A percentile compares a stretch with the other conserved stretches of the same genome.
Evolutionary conservation across 2,797 vertebrate genomes (phyloP).

Genomic region (Glyptemys insculpta): DNA sequence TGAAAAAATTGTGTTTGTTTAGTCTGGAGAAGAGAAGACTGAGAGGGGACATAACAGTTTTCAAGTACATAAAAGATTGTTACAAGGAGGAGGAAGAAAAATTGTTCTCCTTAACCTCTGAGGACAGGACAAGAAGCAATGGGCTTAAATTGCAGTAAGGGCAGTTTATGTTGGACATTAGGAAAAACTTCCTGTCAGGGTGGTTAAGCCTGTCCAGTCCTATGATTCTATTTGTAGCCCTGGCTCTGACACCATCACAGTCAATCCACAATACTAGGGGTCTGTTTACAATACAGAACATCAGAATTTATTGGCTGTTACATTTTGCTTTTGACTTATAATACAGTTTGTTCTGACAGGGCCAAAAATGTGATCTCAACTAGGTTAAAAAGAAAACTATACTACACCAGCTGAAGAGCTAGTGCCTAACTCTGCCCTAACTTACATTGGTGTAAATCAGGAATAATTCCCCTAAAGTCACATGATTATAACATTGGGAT

Average conservation of each 20-base stretch:
- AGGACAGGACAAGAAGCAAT: too few species aligned
- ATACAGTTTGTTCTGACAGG: neutral
- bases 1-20: too few species aligned
- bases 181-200: too few species aligned
- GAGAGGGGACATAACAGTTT: too few species aligned
- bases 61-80: too few species aligned
- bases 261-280: neutral
- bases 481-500: conserved; percentile 7
- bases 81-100: too few species aligned
- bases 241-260: neutral
- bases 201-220: too few species aligned
- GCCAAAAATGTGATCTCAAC: conserved; percentile 32
- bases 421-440: neutral
- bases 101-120: too few species aligned
- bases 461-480: neutral
- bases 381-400: conserved; percentile 35
- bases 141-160: too few species aligned
- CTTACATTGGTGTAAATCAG: conserved; percentile 15
- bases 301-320: neutral
- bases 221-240: neutral
- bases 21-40: too few species aligned
- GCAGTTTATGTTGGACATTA: too few species aligned
- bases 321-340: neutral
- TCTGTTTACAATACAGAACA: conserved; percentile 15
- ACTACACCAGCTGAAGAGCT: conserved; percentile 1